Percentiles rank a stretch among this genome's conserved stretches.
Conservation (phyloP, 2,797 vertebrate species). For the Chelon labrosus region DNA sequence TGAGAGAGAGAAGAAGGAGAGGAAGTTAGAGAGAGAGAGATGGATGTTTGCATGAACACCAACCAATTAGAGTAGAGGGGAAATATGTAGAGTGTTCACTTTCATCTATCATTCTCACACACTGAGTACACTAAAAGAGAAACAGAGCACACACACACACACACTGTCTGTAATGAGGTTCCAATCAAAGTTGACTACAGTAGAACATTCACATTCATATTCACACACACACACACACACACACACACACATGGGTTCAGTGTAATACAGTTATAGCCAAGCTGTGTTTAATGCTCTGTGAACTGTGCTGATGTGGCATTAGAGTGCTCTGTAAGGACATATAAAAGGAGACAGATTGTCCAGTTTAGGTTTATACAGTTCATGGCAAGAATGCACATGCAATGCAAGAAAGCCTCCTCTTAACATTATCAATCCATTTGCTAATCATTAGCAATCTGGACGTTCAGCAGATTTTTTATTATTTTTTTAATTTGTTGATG, state of each 20-base stretch:
- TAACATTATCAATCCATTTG: too few species aligned
- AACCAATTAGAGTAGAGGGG: slow-evolving; percentile 62
- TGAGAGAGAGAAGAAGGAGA: slow-evolving; percentile 15
- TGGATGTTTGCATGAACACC: slow-evolving; percentile 66
- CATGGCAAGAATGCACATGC: slow-evolving; percentile 1
- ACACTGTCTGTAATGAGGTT: slow-evolving; percentile 50
- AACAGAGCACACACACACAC: slow-evolving; percentile 15
- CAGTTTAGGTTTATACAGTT: background rate
- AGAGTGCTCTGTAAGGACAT: slow-evolving; percentile 45
- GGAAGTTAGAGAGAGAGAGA: slow-evolving; percentile 31
- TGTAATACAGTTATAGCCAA: slow-evolving; percentile 39
- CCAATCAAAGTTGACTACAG: slow-evolving; percentile 42
- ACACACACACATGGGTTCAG: slow-evolving; percentile 19
- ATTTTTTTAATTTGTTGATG: background rate
- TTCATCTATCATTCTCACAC: slow-evolving; percentile 28
- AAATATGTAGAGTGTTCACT: slow-evolving; percentile 56
- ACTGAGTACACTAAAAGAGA: slow-evolving; percentile 22
- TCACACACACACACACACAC: slow-evolving; percentile 20
- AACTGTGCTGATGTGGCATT: slow-evolving; percentile 73
- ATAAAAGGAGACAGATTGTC: slow-evolving; percentile 31
- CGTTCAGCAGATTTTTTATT: background rate
- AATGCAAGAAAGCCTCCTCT: background rate
- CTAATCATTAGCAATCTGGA: too few species aligned
- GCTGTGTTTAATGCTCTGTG: slow-evolving; percentile 73
- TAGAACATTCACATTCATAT: slow-evolving; percentile 4